Conservation (phyloP, 2,888 invertebrate species). For the Heliconius ismenius region DNA sequence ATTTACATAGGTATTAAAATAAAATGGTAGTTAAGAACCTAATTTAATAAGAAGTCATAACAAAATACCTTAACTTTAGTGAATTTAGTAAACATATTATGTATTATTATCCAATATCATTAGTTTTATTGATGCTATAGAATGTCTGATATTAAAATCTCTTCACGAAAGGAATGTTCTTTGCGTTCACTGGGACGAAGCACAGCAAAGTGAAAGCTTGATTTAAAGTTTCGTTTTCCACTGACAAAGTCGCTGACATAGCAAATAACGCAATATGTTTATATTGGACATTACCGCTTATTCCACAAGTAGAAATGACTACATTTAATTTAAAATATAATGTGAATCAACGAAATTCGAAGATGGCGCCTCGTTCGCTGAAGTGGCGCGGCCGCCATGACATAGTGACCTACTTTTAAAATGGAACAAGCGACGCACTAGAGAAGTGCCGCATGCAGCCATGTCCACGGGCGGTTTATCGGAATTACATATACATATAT, state of each 20-base stretch:
- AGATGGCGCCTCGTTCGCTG: slow-evolving; percentile 74
- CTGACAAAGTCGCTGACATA: slow-evolving; percentile 49
- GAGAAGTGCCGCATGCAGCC: slow-evolving; percentile 44
- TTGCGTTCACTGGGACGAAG: slow-evolving; percentile 60
- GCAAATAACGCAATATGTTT: slow-evolving; percentile 41
- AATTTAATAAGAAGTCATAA: not conserved
- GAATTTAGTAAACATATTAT: not conserved
- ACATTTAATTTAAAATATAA: slow-evolving; percentile 52
- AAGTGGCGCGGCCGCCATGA: slow-evolving; percentile 75
- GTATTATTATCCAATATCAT: slow-evolving; percentile 15
- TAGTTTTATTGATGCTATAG: slow-evolving; percentile 20
- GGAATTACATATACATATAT: slow-evolving; percentile 51
- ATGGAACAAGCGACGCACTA: slow-evolving; percentile 70
- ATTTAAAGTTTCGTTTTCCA: slow-evolving; percentile 67
- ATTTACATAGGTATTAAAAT: not conserved
- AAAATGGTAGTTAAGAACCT: not conserved
- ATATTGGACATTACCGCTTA: slow-evolving; percentile 42
- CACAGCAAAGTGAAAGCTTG: slow-evolving; percentile 71
- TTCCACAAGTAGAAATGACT: slow-evolving; percentile 35
- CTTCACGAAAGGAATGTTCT: slow-evolving; percentile 60
- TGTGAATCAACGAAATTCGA: slow-evolving; percentile 73
- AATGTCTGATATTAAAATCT: slow-evolving; percentile 37
- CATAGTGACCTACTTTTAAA: slow-evolving; percentile 80
- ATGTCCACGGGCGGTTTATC: slow-evolving; percentile 43
- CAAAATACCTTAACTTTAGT: not conserved